Conservation (phyloP, 2,888 invertebrate species). For the Andrena fulva region DNA sequence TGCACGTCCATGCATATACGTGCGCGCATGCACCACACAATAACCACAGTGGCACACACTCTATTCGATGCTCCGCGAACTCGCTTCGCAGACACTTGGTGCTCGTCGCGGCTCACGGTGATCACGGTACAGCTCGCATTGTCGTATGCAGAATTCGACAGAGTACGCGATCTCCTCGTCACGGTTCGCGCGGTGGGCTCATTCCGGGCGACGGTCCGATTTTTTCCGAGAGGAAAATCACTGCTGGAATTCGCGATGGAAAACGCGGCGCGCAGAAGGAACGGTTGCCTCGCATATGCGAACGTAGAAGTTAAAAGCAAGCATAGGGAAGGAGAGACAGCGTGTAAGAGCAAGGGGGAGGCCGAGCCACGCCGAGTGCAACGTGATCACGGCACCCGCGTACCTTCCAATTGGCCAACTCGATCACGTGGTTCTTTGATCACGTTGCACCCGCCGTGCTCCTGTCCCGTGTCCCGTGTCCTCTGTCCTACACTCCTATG, state of each 20-base stretch:
- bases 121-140: background rate
- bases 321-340: slow-evolving; percentile 48
- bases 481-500: background rate
- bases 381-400: slow-evolving; percentile 85
- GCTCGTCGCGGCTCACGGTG: background rate
- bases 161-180: background rate
- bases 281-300: slow-evolving; percentile 65
- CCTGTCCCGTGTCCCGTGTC: slow-evolving; percentile 35
- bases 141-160: background rate
- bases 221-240: background rate
- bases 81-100: slow-evolving; percentile 1
- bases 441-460: slow-evolving; percentile 82
- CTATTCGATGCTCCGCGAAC: background rate
- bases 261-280: slow-evolving; percentile 38
- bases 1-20: too few relatives aligned
- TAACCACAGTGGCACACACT: background rate
- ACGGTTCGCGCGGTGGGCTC: background rate
- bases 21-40: background rate
- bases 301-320: slow-evolving; percentile 41
- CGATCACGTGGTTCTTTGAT: slow-evolving; percentile 77
- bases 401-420: slow-evolving; percentile 73
- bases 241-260: background rate
- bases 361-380: slow-evolving; percentile 87
- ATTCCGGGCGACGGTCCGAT: background rate
- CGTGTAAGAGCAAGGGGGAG: slow-evolving; percentile 68